Percentiles rank a stretch among this genome's conserved stretches.
phyloP scores from a whole-genome alignment of 2,113 vertebrate species.

The Nycticebus coucang region DNA sequence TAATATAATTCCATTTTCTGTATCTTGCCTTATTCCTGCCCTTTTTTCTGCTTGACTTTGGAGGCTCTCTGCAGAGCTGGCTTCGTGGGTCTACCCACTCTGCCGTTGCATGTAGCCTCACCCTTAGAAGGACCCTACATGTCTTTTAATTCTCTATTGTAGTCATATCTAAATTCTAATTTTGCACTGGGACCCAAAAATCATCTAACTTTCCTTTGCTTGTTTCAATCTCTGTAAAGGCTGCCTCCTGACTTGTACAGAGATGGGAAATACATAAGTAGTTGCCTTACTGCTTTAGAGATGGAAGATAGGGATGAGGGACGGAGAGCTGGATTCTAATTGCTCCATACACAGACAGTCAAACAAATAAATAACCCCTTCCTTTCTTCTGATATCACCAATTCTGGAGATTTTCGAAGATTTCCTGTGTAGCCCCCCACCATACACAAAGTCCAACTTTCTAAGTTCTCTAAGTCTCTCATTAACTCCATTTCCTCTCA shows the following conservation, averaged over 20 bases:
- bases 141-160: neutral
- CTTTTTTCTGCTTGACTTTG: neutral
- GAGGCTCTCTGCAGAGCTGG: neutral
- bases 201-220: neutral
- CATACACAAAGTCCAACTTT: accelerated
- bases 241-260: neutral
- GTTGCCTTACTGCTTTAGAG: neutral
- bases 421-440: neutral
- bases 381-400: neutral
- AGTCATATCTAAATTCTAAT: neutral
- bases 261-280: neutral
- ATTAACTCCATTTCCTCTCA: neutral
- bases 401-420: neutral
- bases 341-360: neutral
- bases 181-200: neutral
- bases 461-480: neutral
- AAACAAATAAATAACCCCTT: neutral
- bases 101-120: neutral
- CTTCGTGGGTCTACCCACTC: neutral
- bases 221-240: neutral
- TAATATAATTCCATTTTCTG: neutral
- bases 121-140: neutral
- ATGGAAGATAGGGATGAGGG: neutral
- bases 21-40: neutral
- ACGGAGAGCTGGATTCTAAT: neutral